Conservation (phyloP, 2,888 invertebrate species). For the Disparrhopalites patrizii region DNA sequence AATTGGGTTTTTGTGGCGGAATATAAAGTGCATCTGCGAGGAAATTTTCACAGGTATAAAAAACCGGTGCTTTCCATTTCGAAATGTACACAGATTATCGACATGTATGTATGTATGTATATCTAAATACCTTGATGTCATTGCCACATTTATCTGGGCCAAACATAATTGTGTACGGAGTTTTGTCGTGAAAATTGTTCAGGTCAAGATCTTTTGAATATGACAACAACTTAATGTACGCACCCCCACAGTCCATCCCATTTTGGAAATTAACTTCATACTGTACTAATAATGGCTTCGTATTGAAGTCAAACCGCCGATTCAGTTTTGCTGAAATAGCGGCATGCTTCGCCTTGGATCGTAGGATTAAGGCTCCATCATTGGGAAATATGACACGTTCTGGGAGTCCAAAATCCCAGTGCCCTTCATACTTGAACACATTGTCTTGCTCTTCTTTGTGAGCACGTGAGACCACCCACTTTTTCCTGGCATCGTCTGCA, state of each 20-base stretch:
- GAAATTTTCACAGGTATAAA: no score
- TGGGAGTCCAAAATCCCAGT: slow-evolving; percentile 70
- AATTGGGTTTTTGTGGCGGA: slow-evolving; percentile 88
- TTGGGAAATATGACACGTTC: slow-evolving; percentile 71
- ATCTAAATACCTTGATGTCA: slow-evolving; percentile 84
- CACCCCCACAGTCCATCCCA: slow-evolving; percentile 98
- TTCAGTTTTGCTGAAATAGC: slow-evolving; percentile 72
- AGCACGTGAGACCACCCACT: slow-evolving; percentile 84
- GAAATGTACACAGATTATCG: no score
- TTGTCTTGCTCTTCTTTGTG: slow-evolving; percentile 81
- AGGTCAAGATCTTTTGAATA: slow-evolving; percentile 65
- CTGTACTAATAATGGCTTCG: slow-evolving; percentile 81
- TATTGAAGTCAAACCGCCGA: slow-evolving; percentile 75
- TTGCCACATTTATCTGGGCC: slow-evolving; percentile 99
- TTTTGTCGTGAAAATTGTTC: slow-evolving; percentile 84
- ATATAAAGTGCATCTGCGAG: slow-evolving; percentile 71
- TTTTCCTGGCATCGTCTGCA: slow-evolving; percentile 63
- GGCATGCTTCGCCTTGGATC: slow-evolving; percentile 93
- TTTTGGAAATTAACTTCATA: slow-evolving; percentile 92
- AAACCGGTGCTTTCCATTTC: no score
- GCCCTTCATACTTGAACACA: slow-evolving; percentile 91
- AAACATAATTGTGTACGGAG: slow-evolving; percentile 98
- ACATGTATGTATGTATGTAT: no score
- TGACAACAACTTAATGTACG: slow-evolving; percentile 89
- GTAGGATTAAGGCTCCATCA: slow-evolving; percentile 82